Evolutionary conservation across 2,797 vertebrate genomes (phyloP), one percentile per base, ranked within the genome.

Genomic region (Tiaroga cobitis): DNA sequence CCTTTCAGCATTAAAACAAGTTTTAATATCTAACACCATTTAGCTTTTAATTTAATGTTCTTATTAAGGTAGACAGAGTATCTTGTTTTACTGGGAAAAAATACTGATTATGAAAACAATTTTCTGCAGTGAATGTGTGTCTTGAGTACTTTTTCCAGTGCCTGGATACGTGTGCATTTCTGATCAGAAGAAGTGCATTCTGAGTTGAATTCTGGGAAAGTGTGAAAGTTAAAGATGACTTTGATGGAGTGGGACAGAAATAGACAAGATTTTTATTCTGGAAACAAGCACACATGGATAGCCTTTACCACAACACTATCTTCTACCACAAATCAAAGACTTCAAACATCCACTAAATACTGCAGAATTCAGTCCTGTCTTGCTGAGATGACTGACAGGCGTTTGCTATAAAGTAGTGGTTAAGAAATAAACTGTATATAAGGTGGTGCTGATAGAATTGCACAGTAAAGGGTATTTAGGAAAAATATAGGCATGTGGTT

Each of bases 111-210:
- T 67, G 18, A 67, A 67, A 63, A 26, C 4, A 0, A 16, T 7
- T 29, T 32, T 65, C 29, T 65, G 61, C 61, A 32, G 61, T 39
- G 29, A 65, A 51, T 61, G 65, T 32, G 19, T 61, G 21, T 75
- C n/a, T 39, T 65, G 26, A 51, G 82, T 69, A 19, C 13, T 75
- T 68, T 75, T 43, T 37, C 24, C 29, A 15, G 19, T 9, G 26
- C 41, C 19, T 39, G 34, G 24, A 39, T 68, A 32, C 2, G 29
- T 32, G 29, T 37, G 80, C 34, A 49, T 85, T 46, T 51, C 32
- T 75, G 80, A 67, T 75, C 34, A 49, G 79, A 83, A 49, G 80
- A 80, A 67, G 59, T 49, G 5, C 51, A 18, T 67, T 63, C 69
- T 5, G n/a, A 37, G 39, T 37, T 73, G 2, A 18, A 73, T 43